phyloP scores from a whole-genome alignment of 2,113 vertebrate species.

The Rutilus rutilus region DNA sequence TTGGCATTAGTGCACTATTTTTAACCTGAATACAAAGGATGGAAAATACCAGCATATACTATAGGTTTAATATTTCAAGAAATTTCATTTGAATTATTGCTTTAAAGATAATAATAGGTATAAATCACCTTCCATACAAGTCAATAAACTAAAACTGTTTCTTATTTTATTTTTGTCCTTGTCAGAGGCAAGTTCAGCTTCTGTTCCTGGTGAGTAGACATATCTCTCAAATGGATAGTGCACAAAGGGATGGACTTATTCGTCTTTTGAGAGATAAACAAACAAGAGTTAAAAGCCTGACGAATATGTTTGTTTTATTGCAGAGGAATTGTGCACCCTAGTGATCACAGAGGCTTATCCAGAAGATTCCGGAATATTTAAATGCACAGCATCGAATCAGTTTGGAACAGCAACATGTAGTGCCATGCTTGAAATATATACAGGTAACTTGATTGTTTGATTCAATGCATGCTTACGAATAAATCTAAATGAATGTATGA shows the following conservation, averaged over 20 bases:
- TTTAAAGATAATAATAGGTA: neutral
- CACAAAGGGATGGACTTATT: neutral
- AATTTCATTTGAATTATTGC: neutral
- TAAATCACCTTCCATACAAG: neutral
- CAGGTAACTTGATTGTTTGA: constrained; percentile 70
- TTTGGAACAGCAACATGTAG: constrained; percentile 80
- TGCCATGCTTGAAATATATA: constrained; percentile 80
- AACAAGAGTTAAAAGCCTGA: too few species aligned
- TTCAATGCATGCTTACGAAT: neutral
- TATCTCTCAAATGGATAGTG: neutral
- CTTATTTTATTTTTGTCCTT: constrained; percentile 55
- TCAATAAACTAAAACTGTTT: neutral
- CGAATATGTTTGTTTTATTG: neutral
- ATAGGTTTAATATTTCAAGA: neutral
- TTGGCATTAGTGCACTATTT: too few species aligned
- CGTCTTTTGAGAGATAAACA: neutral
- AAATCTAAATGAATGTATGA: neutral
- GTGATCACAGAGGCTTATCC: constrained; percentile 90
- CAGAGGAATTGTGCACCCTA: constrained; percentile 89
- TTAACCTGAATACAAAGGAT: too few species aligned
- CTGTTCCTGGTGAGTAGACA: constrained; percentile 81
- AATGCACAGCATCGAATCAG: constrained; percentile 84
- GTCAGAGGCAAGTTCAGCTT: constrained; percentile 84
- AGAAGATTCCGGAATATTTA: constrained; percentile 87
- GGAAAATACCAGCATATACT: too few species aligned